Evolutionary conservation across 2,888 invertebrate species (phyloP).

Genomic region (Drosophila histrio): DNA sequence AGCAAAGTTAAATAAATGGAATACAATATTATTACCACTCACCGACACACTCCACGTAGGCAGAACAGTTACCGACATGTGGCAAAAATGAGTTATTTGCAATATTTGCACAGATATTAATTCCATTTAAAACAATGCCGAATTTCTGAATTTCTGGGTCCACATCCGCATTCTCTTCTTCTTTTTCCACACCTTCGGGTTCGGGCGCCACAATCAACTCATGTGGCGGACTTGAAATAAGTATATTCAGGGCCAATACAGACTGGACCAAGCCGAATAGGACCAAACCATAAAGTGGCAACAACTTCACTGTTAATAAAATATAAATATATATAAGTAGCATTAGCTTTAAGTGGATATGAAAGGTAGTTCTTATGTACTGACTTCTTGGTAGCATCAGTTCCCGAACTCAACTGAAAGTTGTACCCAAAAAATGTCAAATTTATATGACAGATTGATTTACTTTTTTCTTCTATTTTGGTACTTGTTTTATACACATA

Average conservation of each 20-base stretch:
- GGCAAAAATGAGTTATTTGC: slow-evolving; percentile 57
- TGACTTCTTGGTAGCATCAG: slow-evolving; percentile 46
- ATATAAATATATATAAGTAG: not conserved
- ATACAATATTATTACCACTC: not conserved
- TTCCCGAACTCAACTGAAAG: slow-evolving; percentile 37
- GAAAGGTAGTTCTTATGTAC: slow-evolving; percentile 11
- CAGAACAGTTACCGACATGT: slow-evolving; percentile 45
- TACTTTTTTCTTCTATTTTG: slow-evolving; percentile 23
- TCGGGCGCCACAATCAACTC: slow-evolving; percentile 41
- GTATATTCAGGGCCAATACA: not conserved
- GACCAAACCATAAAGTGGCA: slow-evolving; percentile 25
- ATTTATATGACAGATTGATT: slow-evolving; percentile 55
- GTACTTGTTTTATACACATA: slow-evolving; percentile 9
- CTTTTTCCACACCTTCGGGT: slow-evolving; percentile 4
- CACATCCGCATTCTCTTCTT: not conserved
- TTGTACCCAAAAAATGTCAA: not conserved
- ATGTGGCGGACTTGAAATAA: not conserved
- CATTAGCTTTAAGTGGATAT: not conserved
- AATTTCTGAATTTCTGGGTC: not conserved
- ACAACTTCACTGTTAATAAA: slow-evolving; percentile 31
- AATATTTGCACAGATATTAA: slow-evolving; percentile 59
- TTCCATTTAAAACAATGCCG: slow-evolving; percentile 11
- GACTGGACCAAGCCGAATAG: slow-evolving; percentile 23
- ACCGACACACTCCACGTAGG: slow-evolving; percentile 64
- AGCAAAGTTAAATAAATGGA: not conserved